Evolutionary conservation across 2,113 vertebrate genomes (phyloP).

Genomic region (Lanius collurio): DNA sequence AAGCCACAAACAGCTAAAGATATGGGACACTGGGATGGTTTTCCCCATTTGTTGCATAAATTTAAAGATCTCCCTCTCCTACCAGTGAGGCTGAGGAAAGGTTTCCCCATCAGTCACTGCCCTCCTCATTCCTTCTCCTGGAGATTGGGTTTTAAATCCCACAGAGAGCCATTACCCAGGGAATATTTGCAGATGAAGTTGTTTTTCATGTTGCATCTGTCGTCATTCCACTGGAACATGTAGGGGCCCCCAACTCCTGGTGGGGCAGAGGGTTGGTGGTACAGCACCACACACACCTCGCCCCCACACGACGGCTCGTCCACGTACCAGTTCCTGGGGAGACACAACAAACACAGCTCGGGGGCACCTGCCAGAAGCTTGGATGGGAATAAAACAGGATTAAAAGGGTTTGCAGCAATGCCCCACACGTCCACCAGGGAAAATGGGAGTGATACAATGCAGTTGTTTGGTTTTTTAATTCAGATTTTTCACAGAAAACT

Average conservation of each 20-base stretch:
- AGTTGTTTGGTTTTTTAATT: neutral
- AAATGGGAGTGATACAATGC: fast-evolving
- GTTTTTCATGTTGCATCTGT: conserved; percentile 90
- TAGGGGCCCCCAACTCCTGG: conserved; percentile 78
- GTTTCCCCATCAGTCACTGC: neutral
- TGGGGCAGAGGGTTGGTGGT: conserved; percentile 83
- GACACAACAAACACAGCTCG: neutral
- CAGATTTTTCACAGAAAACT: neutral
- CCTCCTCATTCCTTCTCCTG: neutral
- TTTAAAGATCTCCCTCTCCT: neutral
- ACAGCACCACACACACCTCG: conserved; percentile 90
- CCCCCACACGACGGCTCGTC: conserved; percentile 92
- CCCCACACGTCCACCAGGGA: fast-evolving
- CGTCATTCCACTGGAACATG: conserved; percentile 91
- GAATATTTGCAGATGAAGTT: conserved; percentile 98
- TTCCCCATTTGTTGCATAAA: neutral
- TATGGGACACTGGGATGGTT: neutral
- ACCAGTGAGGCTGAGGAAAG: neutral
- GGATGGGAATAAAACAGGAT: neutral
- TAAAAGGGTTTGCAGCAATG: neutral
- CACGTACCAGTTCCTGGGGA: conserved; percentile 89
- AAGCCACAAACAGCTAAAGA: neutral
- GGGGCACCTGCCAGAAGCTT: neutral
- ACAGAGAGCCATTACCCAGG: conserved; percentile 72
- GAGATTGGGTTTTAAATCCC: neutral